Evolutionary conservation across 2,113 vertebrate genomes (phyloP), one percentile per base, ranked within the genome.

Genomic region (Sturnus vulgaris): DNA sequence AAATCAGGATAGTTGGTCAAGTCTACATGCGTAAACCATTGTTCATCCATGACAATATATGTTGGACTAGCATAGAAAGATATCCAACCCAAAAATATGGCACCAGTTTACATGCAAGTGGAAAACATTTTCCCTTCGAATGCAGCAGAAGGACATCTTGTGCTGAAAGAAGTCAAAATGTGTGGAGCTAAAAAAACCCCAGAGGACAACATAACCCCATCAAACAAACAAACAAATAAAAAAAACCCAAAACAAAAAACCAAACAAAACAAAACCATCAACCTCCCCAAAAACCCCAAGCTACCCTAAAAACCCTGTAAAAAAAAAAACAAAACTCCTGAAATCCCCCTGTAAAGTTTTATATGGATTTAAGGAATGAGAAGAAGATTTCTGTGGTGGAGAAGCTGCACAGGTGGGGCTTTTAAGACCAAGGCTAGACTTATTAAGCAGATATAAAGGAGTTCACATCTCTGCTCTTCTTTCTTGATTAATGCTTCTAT

Each of bases 1-100:
- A 72, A 71, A 69, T 72, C 39, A 46, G 25, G 12, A 6, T 80
- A 37, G 12, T 40, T 86, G 49, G n/a, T 88, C 27, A 80, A 55
- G 37, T 55, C 31, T 69, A 6, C 30, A 18, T 31, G 39, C 0
- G 2, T 66, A 71, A 90, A 52, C 11, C 3, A 2, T 64, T 85
- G 18, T 35, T 85, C 21, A 5, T 88, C 35, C 15, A 1, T 64
- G 42, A 50, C 21, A 40, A 6, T 13, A 15, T 44, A 22, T 5
- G 11, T 30, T 82, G 35, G 14, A 80, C 15, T 47, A 71, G 35
- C 40, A 40, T 4, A 39, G 70, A 68, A 90, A 68, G 35, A 23
- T 53, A 27, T 6, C 8, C 0, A 7, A 11, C 12, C 33, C 2
- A 13, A 71, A 49, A 79, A 7, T 15, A 42, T 0, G 2, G 5